These are phyloP conservation scores for Epinotia demarniana DNA, from an alignment of 2,888 invertebrate genomes.

Conservation along the genomic window DNA sequence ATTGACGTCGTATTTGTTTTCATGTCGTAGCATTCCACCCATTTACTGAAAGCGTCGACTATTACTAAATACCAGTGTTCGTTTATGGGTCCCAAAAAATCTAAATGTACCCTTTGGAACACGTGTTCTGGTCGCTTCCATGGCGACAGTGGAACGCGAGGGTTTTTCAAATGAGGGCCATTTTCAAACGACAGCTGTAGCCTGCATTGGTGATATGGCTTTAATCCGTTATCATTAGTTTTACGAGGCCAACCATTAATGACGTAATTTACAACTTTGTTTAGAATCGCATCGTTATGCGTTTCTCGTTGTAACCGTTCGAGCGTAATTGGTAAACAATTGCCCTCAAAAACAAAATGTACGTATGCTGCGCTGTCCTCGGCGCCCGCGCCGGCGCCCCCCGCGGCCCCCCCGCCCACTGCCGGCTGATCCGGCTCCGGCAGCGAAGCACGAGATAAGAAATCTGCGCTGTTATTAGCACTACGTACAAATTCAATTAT, in stretches of 20 bases:
- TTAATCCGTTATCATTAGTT: too few species aligned
- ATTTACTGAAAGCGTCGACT: conserved; percentile 50
- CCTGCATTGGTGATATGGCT: too few species aligned
- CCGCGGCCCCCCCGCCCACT: too few species aligned
- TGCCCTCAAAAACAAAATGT: not conserved
- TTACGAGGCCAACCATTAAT: too few species aligned
- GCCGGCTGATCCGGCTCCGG: not conserved
- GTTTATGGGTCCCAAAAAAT: conserved; percentile 50
- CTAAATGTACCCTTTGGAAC: conserved; percentile 49
- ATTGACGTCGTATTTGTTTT: conserved; percentile 13
- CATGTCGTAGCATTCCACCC: conserved; percentile 51
- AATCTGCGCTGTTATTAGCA: conserved; percentile 46
- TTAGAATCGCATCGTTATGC: too few species aligned
- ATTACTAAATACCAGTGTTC: conserved; percentile 44
- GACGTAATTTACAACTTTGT: too few species aligned
- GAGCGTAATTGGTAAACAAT: too few species aligned
- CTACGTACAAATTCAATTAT: conserved; percentile 49
- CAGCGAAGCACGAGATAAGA: conserved; percentile 45
- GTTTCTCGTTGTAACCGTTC: too few species aligned
- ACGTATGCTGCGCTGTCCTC: conserved; percentile 16
- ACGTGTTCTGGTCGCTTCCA: conserved; percentile 46
- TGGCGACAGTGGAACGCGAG: conserved; percentile 1
- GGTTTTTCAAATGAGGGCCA: too few species aligned
- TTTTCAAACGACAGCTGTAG: too few species aligned
- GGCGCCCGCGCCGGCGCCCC: not conserved